A percentile compares a stretch with the other conserved stretches of the same genome.
These are phyloP conservation scores for Athetis lepigone DNA, from an alignment of 2,888 invertebrate genomes.

Conservation along the genomic window DNA sequence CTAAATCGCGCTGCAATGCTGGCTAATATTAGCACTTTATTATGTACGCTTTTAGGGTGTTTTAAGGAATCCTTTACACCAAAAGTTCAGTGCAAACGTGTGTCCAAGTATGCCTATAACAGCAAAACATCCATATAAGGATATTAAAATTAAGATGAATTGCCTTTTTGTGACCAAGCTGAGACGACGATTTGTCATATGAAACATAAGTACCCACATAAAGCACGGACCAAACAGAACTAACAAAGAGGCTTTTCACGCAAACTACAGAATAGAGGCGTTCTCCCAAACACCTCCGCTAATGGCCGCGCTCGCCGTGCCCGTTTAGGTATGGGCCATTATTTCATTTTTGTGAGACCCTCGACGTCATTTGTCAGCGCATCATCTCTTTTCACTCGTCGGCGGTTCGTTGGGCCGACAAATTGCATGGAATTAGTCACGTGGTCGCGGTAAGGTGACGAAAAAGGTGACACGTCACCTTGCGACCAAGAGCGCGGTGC, in stretches of 20 bases:
- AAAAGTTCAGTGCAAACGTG: conserved; percentile 24
- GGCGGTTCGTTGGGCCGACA: conserved; percentile 86
- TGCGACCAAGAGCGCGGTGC: conserved; percentile 72
- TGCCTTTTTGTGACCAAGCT: conserved; percentile 77
- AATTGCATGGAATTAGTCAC: conserved; percentile 89
- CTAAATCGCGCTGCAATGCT: too few relatives aligned
- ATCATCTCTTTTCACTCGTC: conserved; percentile 88
- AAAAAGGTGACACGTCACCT: conserved; percentile 88
- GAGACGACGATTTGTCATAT: conserved; percentile 86
- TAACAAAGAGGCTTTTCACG: conserved; percentile 89
- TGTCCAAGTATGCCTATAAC: conserved; percentile 30
- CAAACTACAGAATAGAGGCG: conserved; percentile 88
- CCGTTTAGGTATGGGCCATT: conserved; percentile 89
- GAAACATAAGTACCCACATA: conserved; percentile 87
- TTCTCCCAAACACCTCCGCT: conserved; percentile 90
- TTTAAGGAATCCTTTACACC: not conserved
- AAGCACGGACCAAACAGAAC: conserved; percentile 87
- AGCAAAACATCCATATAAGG: conserved; percentile 56
- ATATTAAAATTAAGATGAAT: conserved; percentile 79
- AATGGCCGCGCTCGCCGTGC: conserved; percentile 86
- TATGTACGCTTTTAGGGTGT: too few relatives aligned
- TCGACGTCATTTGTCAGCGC: conserved; percentile 89
- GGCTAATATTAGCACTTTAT: too few relatives aligned
- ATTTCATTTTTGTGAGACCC: conserved; percentile 89
- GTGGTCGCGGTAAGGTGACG: conserved; percentile 88